Conservation (phyloP, 1,140 invertebrate genomes). For the Pseudomyrmex flavicornis region DNA sequence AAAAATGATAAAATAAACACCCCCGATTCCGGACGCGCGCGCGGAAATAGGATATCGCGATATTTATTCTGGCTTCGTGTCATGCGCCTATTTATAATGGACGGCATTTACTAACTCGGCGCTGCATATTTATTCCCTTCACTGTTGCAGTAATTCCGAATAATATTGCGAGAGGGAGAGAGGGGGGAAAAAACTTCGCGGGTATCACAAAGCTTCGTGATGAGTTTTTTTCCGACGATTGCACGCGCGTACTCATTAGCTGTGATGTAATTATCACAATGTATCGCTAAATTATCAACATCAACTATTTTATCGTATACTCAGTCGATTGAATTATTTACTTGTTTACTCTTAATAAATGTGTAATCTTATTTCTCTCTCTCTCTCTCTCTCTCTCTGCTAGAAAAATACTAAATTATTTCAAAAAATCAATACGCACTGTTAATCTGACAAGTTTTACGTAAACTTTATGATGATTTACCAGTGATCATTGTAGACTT, state of each 20-base stretch:
- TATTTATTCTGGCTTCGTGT: conserved; percentile 75
- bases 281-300: background rate
- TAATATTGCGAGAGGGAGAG: background rate
- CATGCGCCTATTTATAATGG: conserved; percentile 72
- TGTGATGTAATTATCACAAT: conserved; percentile 18
- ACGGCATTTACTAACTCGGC: conserved; percentile 70
- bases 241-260: background rate
- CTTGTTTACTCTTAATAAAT: background rate
- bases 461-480: too few species aligned
- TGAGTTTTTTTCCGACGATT: conserved; percentile 46
- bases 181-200: background rate
- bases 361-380: background rate
- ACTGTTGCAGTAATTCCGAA: conserved; percentile 44
- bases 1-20: conserved; percentile 76
- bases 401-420: background rate
- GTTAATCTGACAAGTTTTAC: too few species aligned
- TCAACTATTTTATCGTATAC: conserved; percentile 21
- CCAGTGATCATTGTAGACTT: too few species aligned
- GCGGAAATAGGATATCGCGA: conserved; percentile 69
- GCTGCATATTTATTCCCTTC: conserved; percentile 53
- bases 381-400: background rate
- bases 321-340: too few species aligned
- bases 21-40: conserved; percentile 41
- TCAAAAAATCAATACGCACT: too few species aligned
- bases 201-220: conserved; percentile 28